Percentiles rank a stretch among this genome's conserved stretches.
These are phyloP conservation scores for Chymomyza caudatula DNA, from an alignment of 2,888 invertebrate genomes.

Conservation along the genomic window DNA sequence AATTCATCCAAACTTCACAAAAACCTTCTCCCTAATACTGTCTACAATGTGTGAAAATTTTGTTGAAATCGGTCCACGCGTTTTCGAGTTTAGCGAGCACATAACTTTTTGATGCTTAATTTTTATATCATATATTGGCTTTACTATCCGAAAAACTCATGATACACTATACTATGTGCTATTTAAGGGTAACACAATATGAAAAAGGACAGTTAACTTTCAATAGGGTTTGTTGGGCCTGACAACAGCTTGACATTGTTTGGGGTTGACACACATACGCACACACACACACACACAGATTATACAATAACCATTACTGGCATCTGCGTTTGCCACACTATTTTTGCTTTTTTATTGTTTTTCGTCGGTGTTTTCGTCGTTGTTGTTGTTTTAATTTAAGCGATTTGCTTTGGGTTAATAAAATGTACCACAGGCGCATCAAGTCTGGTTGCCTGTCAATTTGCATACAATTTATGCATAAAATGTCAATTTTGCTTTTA, in stretches of 20 bases:
- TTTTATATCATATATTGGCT: not conserved
- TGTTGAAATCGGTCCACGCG: too few species aligned
- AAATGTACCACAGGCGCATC: slow-evolving; percentile 52
- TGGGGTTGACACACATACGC: slow-evolving; percentile 43
- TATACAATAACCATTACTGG: slow-evolving; percentile 61
- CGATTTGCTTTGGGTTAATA: slow-evolving; percentile 60
- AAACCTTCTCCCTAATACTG: too few species aligned
- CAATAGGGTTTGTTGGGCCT: not conserved
- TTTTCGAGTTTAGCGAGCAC: too few species aligned
- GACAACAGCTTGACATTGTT: slow-evolving; percentile 50
- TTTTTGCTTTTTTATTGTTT: slow-evolving; percentile 57
- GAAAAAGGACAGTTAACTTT: not conserved
- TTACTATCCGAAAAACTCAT: not conserved
- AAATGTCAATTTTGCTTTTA: slow-evolving; percentile 27
- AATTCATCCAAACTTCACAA: too few species aligned
- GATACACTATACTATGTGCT: not conserved
- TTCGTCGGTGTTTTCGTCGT: not conserved
- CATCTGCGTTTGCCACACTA: slow-evolving; percentile 69
- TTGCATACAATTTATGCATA: slow-evolving; percentile 29
- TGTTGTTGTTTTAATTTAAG: slow-evolving; percentile 63
- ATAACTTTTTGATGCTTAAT: too few species aligned
- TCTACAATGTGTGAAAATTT: too few species aligned
- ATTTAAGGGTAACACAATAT: not conserved
- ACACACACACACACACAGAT: slow-evolving; percentile 32
- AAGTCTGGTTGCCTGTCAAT: slow-evolving; percentile 15